Evolutionary conservation across 2,113 vertebrate genomes (phyloP).

Genomic region (Brachyhypopomus gauderio): DNA sequence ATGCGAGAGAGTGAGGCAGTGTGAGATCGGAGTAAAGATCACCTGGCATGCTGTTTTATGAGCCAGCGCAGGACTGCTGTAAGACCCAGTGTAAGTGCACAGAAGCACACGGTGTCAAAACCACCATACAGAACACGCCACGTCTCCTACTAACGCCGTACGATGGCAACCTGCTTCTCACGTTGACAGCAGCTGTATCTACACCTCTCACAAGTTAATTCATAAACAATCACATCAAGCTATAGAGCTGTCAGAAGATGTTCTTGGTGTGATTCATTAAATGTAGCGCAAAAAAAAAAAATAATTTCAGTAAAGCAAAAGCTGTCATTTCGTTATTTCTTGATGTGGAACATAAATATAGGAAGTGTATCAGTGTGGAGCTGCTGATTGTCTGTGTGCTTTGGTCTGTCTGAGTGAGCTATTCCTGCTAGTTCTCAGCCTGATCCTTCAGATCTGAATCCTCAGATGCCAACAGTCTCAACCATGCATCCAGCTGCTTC

Average conservation of each 20-base stretch:
- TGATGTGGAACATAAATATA: conserved; percentile 11
- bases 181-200: conserved; percentile 40
- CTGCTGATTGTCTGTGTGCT: background rate
- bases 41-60: conserved; percentile 32
- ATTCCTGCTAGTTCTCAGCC: background rate
- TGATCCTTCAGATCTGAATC: conserved; percentile 16
- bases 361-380: background rate
- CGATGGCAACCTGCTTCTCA: conserved; percentile 32
- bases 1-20: conserved; percentile 5
- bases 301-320: too few species aligned
- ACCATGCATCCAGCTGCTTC: background rate
- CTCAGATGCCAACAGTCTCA: conserved; percentile 37
- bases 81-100: conserved; percentile 9
- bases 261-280: conserved; percentile 7
- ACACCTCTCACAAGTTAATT: conserved; percentile 30
- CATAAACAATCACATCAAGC: conserved; percentile 35
- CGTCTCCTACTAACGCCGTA: conserved; percentile 21
- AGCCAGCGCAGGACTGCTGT: background rate
- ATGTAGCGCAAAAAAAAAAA: background rate
- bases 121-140: conserved; percentile 10
- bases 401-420: background rate
- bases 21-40: conserved; percentile 15
- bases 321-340: background rate
- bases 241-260: conserved; percentile 6
- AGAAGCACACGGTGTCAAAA: conserved; percentile 24